Percentiles rank a stretch among this genome's conserved stretches.
Evolutionary conservation across 1,140 invertebrate genomes (phyloP).

Genomic region (Octopus bimaculoides): DNA sequence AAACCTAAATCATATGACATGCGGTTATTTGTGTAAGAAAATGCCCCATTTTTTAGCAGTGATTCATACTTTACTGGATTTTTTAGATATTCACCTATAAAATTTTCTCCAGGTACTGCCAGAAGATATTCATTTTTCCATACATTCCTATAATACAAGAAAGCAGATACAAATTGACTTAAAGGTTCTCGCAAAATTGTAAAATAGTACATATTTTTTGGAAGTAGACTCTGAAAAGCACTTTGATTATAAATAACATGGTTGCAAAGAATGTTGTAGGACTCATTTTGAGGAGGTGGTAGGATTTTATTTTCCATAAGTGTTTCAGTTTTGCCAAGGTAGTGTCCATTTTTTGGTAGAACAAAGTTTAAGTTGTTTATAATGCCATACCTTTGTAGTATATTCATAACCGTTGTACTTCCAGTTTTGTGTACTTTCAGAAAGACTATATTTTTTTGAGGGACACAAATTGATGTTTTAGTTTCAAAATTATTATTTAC

Average conservation of each 20-base stretch:
- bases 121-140: conserved; percentile 24
- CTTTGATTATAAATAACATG: conserved; percentile 33
- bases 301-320: conserved; percentile 12
- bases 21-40: conserved; percentile 33
- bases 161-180: conserved; percentile 32
- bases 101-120: conserved; percentile 12
- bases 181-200: conserved; percentile 34
- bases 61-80: conserved; percentile 28
- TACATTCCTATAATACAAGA: conserved; percentile 31
- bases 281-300: conserved; percentile 11
- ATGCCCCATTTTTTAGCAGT: conserved; percentile 3
- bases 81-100: conserved; percentile 22
- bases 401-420: conserved; percentile 59
- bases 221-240: conserved; percentile 27
- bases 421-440: conserved; percentile 59
- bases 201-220: conserved; percentile 26
- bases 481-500: no score
- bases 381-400: conserved; percentile 59
- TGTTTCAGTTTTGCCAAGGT: conserved; percentile 27
- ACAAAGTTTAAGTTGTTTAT: conserved; percentile 59
- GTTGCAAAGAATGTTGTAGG: conserved; percentile 35
- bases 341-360: conserved; percentile 43
- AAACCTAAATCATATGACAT: conserved; percentile 38
- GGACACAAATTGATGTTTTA: no score
- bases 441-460: conserved; percentile 28